Percentiles rank a stretch among this genome's conserved stretches.
Evolutionary conservation across 2,888 invertebrate species (phyloP).

Genomic region (Polia nebulosa): DNA sequence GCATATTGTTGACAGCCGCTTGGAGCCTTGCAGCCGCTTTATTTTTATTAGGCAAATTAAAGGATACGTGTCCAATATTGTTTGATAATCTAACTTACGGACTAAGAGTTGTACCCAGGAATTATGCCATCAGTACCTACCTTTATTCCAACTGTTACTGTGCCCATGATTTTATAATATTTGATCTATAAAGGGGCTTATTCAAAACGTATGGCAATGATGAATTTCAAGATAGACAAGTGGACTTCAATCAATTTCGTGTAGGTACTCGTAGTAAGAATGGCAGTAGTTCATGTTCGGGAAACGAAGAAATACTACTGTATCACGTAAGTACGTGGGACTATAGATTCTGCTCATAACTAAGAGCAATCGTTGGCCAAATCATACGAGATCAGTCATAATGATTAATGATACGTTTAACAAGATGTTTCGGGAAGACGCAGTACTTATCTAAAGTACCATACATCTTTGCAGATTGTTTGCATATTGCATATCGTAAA

Average conservation of each 20-base stretch:
- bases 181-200: not conserved
- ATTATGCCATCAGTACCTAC: too few relatives aligned
- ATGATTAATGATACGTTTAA: constrained; percentile 26
- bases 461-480: constrained; percentile 39
- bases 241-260: not conserved
- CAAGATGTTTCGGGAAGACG: constrained; percentile 29
- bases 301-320: not conserved
- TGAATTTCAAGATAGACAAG: not conserved
- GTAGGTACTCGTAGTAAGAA: not conserved
- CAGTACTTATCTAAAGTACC: constrained; percentile 35
- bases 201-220: not conserved
- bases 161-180: not conserved
- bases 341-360: not conserved
- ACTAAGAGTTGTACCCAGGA: too few relatives aligned
- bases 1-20: too few relatives aligned
- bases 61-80: too few relatives aligned
- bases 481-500: constrained; percentile 50
- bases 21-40: too few relatives aligned
- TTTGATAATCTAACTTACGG: too few relatives aligned
- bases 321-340: too few relatives aligned
- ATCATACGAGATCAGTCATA: constrained; percentile 17
- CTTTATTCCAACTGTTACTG: not conserved
- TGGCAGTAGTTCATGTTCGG: not conserved
- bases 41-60: too few relatives aligned
- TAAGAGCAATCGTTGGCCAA: constrained; percentile 5